Conservation (phyloP, 2,113 vertebrate genomes). For the Cynocephalus volans region DNA sequence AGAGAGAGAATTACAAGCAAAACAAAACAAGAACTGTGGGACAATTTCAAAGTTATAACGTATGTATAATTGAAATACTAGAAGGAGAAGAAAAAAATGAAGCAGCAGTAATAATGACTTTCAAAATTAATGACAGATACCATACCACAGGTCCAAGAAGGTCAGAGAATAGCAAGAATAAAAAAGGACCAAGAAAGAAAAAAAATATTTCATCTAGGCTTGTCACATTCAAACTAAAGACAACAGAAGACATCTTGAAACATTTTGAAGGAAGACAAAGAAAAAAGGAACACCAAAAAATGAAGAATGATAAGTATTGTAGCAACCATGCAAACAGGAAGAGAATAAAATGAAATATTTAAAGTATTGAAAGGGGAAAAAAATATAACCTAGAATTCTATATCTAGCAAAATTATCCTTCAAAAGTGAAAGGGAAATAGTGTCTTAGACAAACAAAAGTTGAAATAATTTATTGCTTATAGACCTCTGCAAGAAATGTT, state of each 20-base stretch:
- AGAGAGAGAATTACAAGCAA: not conserved
- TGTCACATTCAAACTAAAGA: not conserved
- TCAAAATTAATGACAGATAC: not conserved
- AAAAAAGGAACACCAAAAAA: not conserved
- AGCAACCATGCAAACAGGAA: not conserved
- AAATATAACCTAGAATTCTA: not conserved
- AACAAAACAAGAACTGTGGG: not conserved
- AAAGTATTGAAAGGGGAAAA: not conserved
- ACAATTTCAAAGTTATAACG: not conserved
- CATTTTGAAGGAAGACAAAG: not conserved
- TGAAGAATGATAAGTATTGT: not conserved
- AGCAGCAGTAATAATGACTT: not conserved
- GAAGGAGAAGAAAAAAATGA: not conserved
- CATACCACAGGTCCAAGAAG: not conserved
- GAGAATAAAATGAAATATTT: not conserved
- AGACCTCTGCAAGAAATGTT: not conserved
- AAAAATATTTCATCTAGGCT: not conserved
- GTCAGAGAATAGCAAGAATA: not conserved
- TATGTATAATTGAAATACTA: not conserved
- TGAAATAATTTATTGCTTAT: not conserved
- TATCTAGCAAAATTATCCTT: not conserved
- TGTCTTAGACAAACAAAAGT: not conserved
- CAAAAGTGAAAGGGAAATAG: not conserved
- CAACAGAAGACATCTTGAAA: not conserved
- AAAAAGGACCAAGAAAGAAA: not conserved